Percentiles rank a stretch among this genome's conserved stretches.
phyloP scores from a whole-genome alignment of 1,140 invertebrate genomes.

The Ceratoteleas bidentatus region DNA sequence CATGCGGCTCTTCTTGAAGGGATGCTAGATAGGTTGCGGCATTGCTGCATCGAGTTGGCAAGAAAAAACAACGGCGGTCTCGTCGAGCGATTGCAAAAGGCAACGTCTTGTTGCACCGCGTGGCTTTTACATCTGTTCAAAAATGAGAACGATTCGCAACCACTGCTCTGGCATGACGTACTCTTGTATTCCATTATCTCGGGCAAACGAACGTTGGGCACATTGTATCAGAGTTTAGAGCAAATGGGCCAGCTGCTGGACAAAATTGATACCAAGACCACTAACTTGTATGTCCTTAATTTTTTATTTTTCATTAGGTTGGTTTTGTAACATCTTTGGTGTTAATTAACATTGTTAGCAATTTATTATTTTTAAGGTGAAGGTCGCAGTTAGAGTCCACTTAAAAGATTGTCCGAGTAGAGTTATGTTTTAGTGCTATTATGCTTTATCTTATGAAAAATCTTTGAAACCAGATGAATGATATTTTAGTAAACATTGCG shows the following conservation, averaged over 20 bases:
- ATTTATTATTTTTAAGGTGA: too few relatives aligned
- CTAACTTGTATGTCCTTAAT: slow-evolving; percentile 76
- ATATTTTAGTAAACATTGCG: too few relatives aligned
- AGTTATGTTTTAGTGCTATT: too few relatives aligned
- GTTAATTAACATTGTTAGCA: background rate
- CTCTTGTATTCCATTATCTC: slow-evolving; percentile 72
- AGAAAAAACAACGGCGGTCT: slow-evolving; percentile 63
- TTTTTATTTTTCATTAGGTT: slow-evolving; percentile 17
- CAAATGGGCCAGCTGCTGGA: slow-evolving; percentile 77
- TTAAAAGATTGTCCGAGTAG: too few relatives aligned
- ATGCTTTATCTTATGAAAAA: too few relatives aligned
- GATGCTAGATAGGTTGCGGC: slow-evolving; percentile 87
- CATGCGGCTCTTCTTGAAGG: too few relatives aligned
- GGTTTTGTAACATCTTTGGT: background rate
- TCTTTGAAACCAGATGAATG: too few relatives aligned
- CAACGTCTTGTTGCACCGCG: slow-evolving; percentile 68
- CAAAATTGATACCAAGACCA: slow-evolving; percentile 77
- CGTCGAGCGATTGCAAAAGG: slow-evolving; percentile 69
- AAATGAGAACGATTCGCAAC: slow-evolving; percentile 54
- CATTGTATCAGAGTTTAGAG: slow-evolving; percentile 70
- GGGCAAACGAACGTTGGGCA: slow-evolving; percentile 61
- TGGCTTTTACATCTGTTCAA: slow-evolving; percentile 72
- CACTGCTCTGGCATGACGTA: slow-evolving; percentile 78
- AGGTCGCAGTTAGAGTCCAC: too few relatives aligned
- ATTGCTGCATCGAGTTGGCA: slow-evolving; percentile 77